phyloP scores from a whole-genome alignment of 2,113 vertebrate species.

The Pedetes capensis region DNA sequence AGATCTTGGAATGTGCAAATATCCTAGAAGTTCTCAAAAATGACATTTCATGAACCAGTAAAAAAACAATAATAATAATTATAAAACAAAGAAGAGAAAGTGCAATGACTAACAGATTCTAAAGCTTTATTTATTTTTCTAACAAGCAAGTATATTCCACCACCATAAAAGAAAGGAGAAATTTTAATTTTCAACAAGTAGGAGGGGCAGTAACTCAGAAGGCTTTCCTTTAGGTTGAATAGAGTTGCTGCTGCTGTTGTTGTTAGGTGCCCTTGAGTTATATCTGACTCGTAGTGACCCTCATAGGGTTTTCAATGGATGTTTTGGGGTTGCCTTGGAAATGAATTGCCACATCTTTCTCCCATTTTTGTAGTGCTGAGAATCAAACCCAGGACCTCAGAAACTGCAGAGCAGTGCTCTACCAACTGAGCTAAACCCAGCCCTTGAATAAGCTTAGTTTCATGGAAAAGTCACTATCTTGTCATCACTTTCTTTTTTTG shows the following conservation, averaged over 20 bases:
- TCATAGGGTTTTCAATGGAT: too few species aligned
- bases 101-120: background rate
- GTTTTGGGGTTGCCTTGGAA: too few species aligned
- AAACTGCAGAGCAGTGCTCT: too few species aligned
- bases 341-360: too few species aligned
- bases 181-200: background rate
- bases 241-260: too few species aligned
- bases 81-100: background rate
- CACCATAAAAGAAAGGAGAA: background rate
- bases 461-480: background rate
- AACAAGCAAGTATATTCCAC: background rate
- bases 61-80: conserved; percentile 38
- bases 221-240: background rate
- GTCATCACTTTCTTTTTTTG: background rate
- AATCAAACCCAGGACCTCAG: too few species aligned
- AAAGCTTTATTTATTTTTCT: background rate
- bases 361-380: too few species aligned
- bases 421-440: too few species aligned
- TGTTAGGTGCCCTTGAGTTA: too few species aligned
- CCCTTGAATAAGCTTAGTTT: background rate
- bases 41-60: background rate
- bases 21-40: background rate
- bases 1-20: background rate
- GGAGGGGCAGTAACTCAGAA: background rate
- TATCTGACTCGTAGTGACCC: too few species aligned